Evolutionary conservation across 2,888 invertebrate species (phyloP).

Genomic region (Caenorhabditis afra): DNA sequence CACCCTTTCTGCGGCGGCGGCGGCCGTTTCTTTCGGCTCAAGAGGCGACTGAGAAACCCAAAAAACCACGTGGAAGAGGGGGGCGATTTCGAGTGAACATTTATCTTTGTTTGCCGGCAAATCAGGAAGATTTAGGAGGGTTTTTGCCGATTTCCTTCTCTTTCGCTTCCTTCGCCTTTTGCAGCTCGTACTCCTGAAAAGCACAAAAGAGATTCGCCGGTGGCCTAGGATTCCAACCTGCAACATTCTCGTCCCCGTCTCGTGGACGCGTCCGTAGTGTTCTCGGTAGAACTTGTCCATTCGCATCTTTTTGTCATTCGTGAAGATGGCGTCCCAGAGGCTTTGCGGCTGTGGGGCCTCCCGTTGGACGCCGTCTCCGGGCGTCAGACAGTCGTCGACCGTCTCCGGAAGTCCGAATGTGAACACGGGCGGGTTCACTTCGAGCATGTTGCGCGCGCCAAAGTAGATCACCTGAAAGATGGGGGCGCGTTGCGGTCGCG

Average conservation of each 20-base stretch:
- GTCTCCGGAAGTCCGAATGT: constrained; percentile 24
- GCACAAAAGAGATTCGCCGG: not conserved
- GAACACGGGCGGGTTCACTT: constrained; percentile 45
- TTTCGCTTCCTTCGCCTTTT: constrained; percentile 22
- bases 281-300: constrained; percentile 47
- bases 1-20: constrained; percentile 9
- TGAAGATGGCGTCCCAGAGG: constrained; percentile 54
- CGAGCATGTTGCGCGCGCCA: constrained; percentile 42
- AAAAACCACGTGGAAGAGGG: no score
- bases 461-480: constrained; percentile 42
- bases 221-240: constrained; percentile 1
- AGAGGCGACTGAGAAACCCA: no score
- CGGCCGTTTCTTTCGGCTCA: constrained; percentile 2
- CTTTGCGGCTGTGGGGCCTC: constrained; percentile 38
- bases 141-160: not conserved
- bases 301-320: constrained; percentile 41
- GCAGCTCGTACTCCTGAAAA: constrained; percentile 39
- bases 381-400: constrained; percentile 52
- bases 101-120: no score
- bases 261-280: constrained; percentile 54
- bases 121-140: no score
- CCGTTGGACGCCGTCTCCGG: constrained; percentile 42
- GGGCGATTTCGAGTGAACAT: no score
- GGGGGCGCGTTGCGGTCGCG: not conserved
- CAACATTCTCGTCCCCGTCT: constrained; percentile 11